phyloP scores from a whole-genome alignment of 2,888 invertebrate species.

The Peribatodes rhomboidaria region DNA sequence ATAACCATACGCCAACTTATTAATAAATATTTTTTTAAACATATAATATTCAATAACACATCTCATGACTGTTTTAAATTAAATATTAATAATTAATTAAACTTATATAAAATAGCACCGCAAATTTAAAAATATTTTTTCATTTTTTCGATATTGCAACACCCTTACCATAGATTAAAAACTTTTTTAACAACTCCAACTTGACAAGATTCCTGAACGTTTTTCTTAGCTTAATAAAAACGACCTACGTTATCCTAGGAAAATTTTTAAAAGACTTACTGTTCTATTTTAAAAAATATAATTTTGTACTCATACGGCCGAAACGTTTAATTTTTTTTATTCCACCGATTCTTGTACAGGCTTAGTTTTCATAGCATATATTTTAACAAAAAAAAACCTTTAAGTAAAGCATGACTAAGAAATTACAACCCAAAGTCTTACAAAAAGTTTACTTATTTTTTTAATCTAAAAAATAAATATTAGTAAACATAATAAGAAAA shows the following conservation, averaged over 20 bases:
- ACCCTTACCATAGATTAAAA: constrained; percentile 51
- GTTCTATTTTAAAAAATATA: constrained; percentile 60
- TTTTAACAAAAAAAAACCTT: too few species aligned
- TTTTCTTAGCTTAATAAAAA: constrained; percentile 46
- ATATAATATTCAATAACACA: constrained; percentile 40
- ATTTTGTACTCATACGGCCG: constrained; percentile 83
- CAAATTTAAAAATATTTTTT: constrained; percentile 50
- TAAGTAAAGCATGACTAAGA: too few species aligned
- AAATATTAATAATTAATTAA: constrained; percentile 37
- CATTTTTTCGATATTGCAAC: constrained; percentile 59
- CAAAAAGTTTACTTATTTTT: too few species aligned
- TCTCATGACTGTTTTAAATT: constrained; percentile 42
- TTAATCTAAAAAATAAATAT: too few species aligned
- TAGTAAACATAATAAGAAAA: too few species aligned
- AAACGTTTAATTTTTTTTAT: constrained; percentile 51
- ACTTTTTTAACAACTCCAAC: constrained; percentile 28
- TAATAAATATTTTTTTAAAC: constrained; percentile 29
- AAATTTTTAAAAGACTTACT: constrained; percentile 46
- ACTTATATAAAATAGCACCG: constrained; percentile 48
- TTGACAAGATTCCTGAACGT: constrained; percentile 50
- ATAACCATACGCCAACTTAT: constrained; percentile 43
- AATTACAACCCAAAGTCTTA: too few species aligned
- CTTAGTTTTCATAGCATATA: constrained; percentile 14
- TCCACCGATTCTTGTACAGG: constrained; percentile 17
- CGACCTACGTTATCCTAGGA: constrained; percentile 51